Evolutionary conservation across 2,888 invertebrate genomes (phyloP).

Genomic region (Xylocampa areola): DNA sequence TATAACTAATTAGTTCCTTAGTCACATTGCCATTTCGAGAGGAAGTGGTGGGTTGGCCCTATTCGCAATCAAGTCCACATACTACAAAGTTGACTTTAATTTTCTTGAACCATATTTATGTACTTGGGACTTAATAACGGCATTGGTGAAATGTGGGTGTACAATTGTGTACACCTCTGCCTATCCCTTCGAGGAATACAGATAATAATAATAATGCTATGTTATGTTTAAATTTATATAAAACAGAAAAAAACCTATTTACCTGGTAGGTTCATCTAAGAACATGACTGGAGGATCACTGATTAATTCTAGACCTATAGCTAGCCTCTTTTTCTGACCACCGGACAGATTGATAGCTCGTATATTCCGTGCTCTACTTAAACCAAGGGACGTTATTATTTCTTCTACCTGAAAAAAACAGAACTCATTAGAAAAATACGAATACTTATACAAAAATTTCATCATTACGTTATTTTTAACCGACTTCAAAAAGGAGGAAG

Average conservation of each 20-base stretch:
- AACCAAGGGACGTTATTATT: conserved; percentile 93
- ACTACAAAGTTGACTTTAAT: conserved; percentile 22
- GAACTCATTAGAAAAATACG: conserved; percentile 9
- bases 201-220: no score
- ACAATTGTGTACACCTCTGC: no score
- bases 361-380: conserved; percentile 91
- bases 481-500: no score
- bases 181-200: no score
- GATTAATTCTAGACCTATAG: conserved; percentile 97
- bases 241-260: conserved; percentile 49
- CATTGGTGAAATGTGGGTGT: no score
- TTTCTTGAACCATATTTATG: no score
- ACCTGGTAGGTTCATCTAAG: conserved; percentile 98
- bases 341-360: conserved; percentile 94
- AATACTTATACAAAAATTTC: no score
- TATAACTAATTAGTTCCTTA: conserved; percentile 25
- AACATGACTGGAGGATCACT: conserved; percentile 98
- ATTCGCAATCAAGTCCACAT: conserved; percentile 30
- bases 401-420: conserved; percentile 92
- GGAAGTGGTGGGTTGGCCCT: conserved; percentile 36
- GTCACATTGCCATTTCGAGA: conserved; percentile 30
- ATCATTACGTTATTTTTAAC: no score
- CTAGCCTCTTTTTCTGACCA: conserved; percentile 96
- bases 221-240: neutral
- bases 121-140: no score